Evolutionary conservation across 2,888 invertebrate genomes (phyloP), one percentile per base, ranked within the genome.

Genomic region (Capitulum mitella): DNA sequence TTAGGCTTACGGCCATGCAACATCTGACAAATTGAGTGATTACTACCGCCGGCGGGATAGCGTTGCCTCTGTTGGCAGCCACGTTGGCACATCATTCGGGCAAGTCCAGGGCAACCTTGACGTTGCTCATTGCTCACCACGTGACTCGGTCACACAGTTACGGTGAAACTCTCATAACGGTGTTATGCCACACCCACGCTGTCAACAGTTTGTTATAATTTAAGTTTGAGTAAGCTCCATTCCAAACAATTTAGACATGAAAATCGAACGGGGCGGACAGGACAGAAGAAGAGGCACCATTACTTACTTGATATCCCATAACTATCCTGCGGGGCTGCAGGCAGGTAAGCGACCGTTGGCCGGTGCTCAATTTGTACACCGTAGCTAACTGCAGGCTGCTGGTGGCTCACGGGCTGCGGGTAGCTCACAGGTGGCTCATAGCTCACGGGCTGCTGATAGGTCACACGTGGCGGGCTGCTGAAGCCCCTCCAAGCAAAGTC

Each of bases 191-290:
- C 51, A 22, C 51, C 51, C 51, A 26, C 26, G 22, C 22, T 51
- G 22, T 19, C 3, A 48, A 22, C 26, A 1, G 8, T 1, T 54
- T 54, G 26, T 2, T 22, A 26, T 1, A 3, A 1, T 0, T 26
- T 22, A 26, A 2, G 22, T 54, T 19, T 26, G 54, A 26, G 54
- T 10, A 26, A 26, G n/a, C n/a, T n/a, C n/a, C n/a, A n/a, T n/a
- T n/a, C n/a, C n/a, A n/a, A n/a, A n/a, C n/a, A n/a, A n/a, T n/a
- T n/a, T n/a, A n/a, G n/a, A n/a, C n/a, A 8, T 26, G 70, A 12
- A 26, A 70, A 37, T 70, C 70, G 70, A 37, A 40, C 70, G 37
- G 70, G 40, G 19, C n/a, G 70, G 70, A 70, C 70, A 70, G 70
- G 37, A 70, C 37, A 26, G 70, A 22, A 70, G 70, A 70, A 70